A percentile compares a stretch with the other conserved stretches of the same genome.
Evolutionary conservation across 2,888 invertebrate genomes (phyloP).

Genomic region (Aphelenchoides bicaudatus): DNA sequence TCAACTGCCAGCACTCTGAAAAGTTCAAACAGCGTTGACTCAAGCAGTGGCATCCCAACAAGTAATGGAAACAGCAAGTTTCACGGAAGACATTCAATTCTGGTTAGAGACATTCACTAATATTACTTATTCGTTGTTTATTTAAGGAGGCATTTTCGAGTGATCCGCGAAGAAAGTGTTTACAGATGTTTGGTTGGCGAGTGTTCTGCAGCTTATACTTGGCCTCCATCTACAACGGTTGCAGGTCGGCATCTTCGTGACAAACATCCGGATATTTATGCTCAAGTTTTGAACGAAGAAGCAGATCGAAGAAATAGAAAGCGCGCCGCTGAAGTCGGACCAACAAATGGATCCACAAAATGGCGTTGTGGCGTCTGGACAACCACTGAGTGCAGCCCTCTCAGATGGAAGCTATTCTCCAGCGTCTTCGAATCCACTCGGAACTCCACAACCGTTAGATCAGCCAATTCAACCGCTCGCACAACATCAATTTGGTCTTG

Average conservation of each 20-base stretch:
- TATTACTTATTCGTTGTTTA: no score
- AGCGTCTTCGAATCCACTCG: neutral
- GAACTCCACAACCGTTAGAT: neutral
- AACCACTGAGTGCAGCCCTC: no score
- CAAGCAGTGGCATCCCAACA: no score
- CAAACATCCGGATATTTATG: conserved; percentile 23
- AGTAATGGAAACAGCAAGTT: neutral
- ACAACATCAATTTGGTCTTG: neutral
- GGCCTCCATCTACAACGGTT: conserved; percentile 26
- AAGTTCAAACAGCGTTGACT: no score
- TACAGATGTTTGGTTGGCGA: conserved; percentile 17
- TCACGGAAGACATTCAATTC: conserved; percentile 25
- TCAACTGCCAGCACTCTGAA: no score
- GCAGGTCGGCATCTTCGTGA: conserved; percentile 24
- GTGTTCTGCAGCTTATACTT: conserved; percentile 24
- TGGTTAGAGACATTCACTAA: no score
- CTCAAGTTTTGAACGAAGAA: conserved; percentile 24
- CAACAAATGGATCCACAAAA: no score
- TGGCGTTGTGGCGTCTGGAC: no score
- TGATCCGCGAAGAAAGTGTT: conserved; percentile 18
- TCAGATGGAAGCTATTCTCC: no score
- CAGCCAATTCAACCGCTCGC: neutral
- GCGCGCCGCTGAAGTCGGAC: conserved; percentile 14
- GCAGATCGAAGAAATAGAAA: conserved; percentile 20
- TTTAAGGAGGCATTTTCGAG: conserved; percentile 23